Evolutionary conservation across 2,888 invertebrate genomes (phyloP), one percentile per base, ranked within the genome.

Genomic region (Sminthurinus aureus): DNA sequence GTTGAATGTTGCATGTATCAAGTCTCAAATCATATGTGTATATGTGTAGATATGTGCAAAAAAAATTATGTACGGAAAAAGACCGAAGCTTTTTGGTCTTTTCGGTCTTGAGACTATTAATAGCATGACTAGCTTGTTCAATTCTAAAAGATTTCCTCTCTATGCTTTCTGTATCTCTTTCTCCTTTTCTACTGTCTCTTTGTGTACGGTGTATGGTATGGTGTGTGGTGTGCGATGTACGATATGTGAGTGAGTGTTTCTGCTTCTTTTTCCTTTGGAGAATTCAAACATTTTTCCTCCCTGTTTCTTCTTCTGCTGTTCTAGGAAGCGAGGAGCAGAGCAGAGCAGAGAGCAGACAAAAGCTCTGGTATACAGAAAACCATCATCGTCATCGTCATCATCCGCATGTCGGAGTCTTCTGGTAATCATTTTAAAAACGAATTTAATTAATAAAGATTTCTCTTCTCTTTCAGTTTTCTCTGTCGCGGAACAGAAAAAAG

Each of bases 371-470:
- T 26, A 73, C 4, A 73, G 26, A 73, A n/a, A 73, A 38, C 24
- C 73, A 73, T 73, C 73, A 38, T 38, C 38, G 38, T 38, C 38
- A 38, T 38, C 38, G 6, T 38, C 38, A 38, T 38, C 38, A 38
- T 38, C 38, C 38, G 38, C 79, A 79, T 66, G 67, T 66, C 66
- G 79, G 79, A 79, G 79, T 79, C 79, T 79, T 79, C 79, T 79
- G 79, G 79, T 79, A 79, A 79, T 69, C 79, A 79, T 79, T 79
- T 79, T 79, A 79, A 71, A 66, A 64, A 58, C n/a, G 58, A 79
- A 79, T 79, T 79, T 79, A 79, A 79, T 79, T 79, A 79, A 79
- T 79, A 79, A 67, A 50, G 79, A 22, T 71, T 79, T 79, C 26
- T 73, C 13, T 26, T 73, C 38, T 24, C 73, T 26, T 18, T 26